phyloP scores from a whole-genome alignment of 2,888 invertebrate species.

The Choreutis nemorana region DNA sequence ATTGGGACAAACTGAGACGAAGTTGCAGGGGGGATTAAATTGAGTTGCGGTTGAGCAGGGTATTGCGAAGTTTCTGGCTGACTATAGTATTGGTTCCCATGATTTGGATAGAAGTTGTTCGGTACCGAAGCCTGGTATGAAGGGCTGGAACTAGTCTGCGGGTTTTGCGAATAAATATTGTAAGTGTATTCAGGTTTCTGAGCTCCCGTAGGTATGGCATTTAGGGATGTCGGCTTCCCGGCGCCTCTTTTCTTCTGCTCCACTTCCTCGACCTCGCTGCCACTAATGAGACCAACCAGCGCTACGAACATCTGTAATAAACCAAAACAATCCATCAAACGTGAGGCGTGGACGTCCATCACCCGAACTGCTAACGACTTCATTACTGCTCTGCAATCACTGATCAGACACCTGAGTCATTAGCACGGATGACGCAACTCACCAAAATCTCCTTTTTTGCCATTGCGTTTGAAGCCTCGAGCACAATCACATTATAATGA shows the following conservation, averaged over 20 bases:
- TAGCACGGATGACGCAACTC: constrained; percentile 19
- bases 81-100: constrained; percentile 39
- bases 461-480: constrained; percentile 20
- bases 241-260: constrained; percentile 55
- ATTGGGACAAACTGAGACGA: constrained; percentile 42
- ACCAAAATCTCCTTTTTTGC: constrained; percentile 43
- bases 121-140: constrained; percentile 20
- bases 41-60: constrained; percentile 27
- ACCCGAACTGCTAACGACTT: constrained; percentile 9
- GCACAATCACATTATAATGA: constrained; percentile 37
- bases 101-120: constrained; percentile 51
- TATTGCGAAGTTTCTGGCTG: constrained; percentile 25
- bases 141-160: constrained; percentile 22
- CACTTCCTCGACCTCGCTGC: constrained; percentile 41
- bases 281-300: constrained; percentile 33
- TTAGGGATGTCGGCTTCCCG: constrained; percentile 38
- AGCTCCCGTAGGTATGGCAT: constrained; percentile 45
- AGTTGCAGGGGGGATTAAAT: constrained; percentile 26
- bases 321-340: constrained; percentile 23
- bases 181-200: constrained; percentile 58
- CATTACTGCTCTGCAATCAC: not conserved
- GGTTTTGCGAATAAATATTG: constrained; percentile 40
- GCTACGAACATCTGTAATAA: constrained; percentile 42
- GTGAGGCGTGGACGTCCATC: constrained; percentile 22
- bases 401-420: not conserved